phyloP scores from a whole-genome alignment of 2,888 invertebrate species.

The Mythimna ferrago region DNA sequence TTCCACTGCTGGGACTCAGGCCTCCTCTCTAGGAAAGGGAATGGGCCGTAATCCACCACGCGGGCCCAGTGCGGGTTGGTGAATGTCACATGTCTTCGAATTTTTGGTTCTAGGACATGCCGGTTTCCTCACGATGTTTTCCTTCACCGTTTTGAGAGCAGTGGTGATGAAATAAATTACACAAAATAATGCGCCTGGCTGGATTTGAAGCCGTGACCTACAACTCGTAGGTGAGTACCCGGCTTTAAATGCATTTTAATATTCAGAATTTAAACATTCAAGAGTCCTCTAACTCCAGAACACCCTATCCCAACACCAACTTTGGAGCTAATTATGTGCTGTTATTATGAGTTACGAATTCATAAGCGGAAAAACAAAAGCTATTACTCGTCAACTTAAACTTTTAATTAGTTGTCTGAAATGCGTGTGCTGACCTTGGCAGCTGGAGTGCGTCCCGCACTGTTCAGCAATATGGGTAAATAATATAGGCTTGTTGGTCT shows the following conservation, averaged over 20 bases:
- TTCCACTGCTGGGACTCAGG: too few relatives aligned
- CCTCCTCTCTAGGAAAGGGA: too few relatives aligned
- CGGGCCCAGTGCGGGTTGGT: too few relatives aligned
- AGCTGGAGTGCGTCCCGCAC: conserved; percentile 26
- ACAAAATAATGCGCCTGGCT: too few relatives aligned
- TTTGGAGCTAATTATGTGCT: conserved; percentile 66
- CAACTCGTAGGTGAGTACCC: too few relatives aligned
- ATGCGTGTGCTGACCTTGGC: conserved; percentile 58
- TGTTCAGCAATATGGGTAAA: conserved; percentile 33
- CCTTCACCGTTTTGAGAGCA: too few relatives aligned
- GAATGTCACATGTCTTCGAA: too few relatives aligned
- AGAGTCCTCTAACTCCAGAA: conserved; percentile 45
- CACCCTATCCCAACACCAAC: conserved; percentile 45
- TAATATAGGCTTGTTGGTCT: conserved; percentile 25
- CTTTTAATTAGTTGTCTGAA: conserved; percentile 77
- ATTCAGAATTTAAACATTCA: conserved; percentile 52
- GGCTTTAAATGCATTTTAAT: conserved; percentile 27
- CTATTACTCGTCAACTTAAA: conserved; percentile 73
- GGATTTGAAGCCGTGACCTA: too few relatives aligned
- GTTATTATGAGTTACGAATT: conserved; percentile 74
- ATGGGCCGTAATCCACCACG: too few relatives aligned
- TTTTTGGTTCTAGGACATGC: too few relatives aligned
- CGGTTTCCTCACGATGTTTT: too few relatives aligned
- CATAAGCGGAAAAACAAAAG: conserved; percentile 77
- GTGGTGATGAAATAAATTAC: too few relatives aligned